Evolutionary conservation across 92 coral and sea anemone genomes (phyloP), one percentile per base, ranked within the genome.

Genomic region (Scolanthus callimorphus): DNA sequence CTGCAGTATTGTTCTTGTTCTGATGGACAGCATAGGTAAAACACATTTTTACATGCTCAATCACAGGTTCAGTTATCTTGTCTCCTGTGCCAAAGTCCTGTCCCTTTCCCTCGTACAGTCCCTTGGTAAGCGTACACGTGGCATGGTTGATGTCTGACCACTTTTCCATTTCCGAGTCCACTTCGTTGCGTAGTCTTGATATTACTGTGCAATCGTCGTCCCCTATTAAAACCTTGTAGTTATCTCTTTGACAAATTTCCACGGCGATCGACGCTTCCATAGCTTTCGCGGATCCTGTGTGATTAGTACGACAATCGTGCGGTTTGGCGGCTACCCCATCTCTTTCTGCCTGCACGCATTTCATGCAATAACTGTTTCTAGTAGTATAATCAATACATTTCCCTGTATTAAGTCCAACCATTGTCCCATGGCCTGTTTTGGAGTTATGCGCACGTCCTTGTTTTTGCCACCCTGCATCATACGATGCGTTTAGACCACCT

Each of bases 91-190:
- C 60, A 55, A 55, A 29, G 10, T 29, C 27, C 12, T 28, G 27
- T 2, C 39, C 60, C 10, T 39, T 4, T 17, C 13, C 60, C 3
- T 55, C 60, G 28, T 55, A 55, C 17, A 55, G 28, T 15, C 37
- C 37, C 17, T 37, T 31, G 4, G 45, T 39, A 8, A 41, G 45
- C 11, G 65, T 59, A 23, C 65, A 34, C 4, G 31, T 19, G 1
- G 29, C 27, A 29, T 62, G 58, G 39, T 59, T 59, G 24, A 59
- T 25, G 9, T 62, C 57, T n/a, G 55, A 44, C 68, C 68, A 62
- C 51, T 62, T 62, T 20, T 62, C 31, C 21, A 55, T 55, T 17
- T 25, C 12, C 19, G 27, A 9, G 20, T 55, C 17, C 37, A 55
- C 41, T 25, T 55, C 60, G n/a, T n/a, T n/a, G n/a, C n/a, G n/a